Percentiles rank a stretch among this genome's conserved stretches.
Conservation (phyloP, 2,113 vertebrate species). For the Hemicordylus capensis region DNA sequence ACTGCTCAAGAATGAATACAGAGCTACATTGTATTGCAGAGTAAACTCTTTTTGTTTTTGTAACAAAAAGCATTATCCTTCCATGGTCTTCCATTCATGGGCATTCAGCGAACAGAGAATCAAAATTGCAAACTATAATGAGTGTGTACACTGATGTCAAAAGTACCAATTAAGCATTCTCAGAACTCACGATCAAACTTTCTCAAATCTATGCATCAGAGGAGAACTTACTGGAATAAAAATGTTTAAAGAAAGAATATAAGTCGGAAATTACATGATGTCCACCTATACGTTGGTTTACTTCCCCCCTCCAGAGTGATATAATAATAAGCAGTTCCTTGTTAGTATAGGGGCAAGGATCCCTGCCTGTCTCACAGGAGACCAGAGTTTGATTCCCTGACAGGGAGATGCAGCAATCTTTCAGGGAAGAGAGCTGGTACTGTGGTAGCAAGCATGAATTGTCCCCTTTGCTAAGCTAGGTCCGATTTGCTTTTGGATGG, state of each 20-base stretch:
- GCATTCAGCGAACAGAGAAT: not conserved
- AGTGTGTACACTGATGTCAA: not conserved
- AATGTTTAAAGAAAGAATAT: not conserved
- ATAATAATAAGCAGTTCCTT: too few species aligned
- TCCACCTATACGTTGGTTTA: slow-evolving; percentile 36
- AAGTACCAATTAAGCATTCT: slow-evolving; percentile 9
- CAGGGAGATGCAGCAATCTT: too few species aligned
- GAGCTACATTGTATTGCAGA: not conserved
- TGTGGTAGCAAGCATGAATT: too few species aligned
- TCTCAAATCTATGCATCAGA: not conserved
- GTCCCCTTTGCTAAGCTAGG: too few species aligned
- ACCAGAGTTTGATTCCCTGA: too few species aligned
- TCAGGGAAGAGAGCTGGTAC: too few species aligned
- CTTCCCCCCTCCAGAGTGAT: not conserved
- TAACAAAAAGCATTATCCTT: not conserved
- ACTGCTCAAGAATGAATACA: slow-evolving; percentile 1
- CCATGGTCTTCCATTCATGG: not conserved
- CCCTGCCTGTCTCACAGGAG: too few species aligned
- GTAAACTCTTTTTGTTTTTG: too few species aligned
- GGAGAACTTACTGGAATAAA: not conserved
- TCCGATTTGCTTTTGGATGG: too few species aligned
- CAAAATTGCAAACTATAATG: not conserved
- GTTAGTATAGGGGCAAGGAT: too few species aligned
- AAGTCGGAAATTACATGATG: not conserved
- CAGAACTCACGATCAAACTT: not conserved